phyloP scores from a whole-genome alignment of 2,888 invertebrate genomes.

The Callinectes sapidus region DNA sequence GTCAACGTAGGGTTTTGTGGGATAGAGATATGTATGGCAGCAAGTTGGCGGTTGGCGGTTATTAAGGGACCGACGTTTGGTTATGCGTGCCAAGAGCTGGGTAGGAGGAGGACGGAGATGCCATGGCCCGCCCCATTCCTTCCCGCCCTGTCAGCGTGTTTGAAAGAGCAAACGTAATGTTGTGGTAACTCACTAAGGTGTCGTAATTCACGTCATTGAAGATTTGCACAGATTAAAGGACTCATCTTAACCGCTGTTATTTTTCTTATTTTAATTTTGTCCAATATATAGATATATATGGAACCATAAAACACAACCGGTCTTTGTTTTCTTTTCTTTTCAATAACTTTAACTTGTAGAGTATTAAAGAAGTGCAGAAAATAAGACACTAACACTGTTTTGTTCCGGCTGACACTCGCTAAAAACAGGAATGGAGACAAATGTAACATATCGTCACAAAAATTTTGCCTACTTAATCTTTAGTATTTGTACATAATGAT shows the following conservation, averaged over 20 bases:
- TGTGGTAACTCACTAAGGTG: not conserved
- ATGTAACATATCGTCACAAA: not conserved
- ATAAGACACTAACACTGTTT: not conserved
- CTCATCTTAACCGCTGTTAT: not conserved
- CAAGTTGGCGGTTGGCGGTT: slow-evolving; percentile 57
- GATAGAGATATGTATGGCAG: slow-evolving; percentile 33
- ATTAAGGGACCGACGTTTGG: slow-evolving; percentile 13
- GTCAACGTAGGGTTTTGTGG: slow-evolving; percentile 46
- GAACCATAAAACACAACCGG: not conserved
- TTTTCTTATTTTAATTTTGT: not conserved
- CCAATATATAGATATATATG: too few relatives aligned
- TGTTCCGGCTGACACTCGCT: not conserved
- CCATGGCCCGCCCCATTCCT: not conserved
- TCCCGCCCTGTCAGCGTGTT: not conserved
- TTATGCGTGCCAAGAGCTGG: slow-evolving; percentile 57
- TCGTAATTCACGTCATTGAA: not conserved
- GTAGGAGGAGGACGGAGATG: slow-evolving; percentile 24
- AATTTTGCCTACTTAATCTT: not conserved
- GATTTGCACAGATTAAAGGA: not conserved
- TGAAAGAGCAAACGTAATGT: not conserved
- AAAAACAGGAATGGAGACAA: not conserved
- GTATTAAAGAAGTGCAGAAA: not conserved
- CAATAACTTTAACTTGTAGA: not conserved
- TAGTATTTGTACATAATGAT: not conserved
- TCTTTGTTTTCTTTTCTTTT: not conserved